Percentiles rank a stretch among this genome's conserved stretches.
Evolutionary conservation across 1,140 invertebrate genomes (phyloP).

Genomic region (Aphaenogaster rudis): DNA sequence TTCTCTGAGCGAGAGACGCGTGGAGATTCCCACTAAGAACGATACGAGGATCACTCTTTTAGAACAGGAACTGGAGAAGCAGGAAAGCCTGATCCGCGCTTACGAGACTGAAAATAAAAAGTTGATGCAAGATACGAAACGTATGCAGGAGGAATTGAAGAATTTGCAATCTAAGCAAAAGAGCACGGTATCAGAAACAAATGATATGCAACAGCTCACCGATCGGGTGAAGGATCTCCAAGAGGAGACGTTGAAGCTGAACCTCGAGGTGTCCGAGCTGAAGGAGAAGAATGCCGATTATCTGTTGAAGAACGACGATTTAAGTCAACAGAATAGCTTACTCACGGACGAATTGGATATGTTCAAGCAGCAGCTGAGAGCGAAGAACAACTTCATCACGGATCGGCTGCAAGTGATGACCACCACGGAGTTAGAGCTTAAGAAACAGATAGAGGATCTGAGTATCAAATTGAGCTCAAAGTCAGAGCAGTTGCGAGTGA

Average conservation of each 20-base stretch:
- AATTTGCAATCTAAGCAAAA: slow-evolving; percentile 74
- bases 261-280: slow-evolving; percentile 81
- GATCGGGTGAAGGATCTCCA: slow-evolving; percentile 83
- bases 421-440: slow-evolving; percentile 79
- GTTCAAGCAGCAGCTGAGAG: slow-evolving; percentile 84
- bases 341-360: slow-evolving; percentile 84
- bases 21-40: slow-evolving; percentile 64
- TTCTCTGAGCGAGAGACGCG: slow-evolving; percentile 73
- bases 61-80: slow-evolving; percentile 83
- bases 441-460: slow-evolving; percentile 83
- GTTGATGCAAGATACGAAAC: slow-evolving; percentile 80
- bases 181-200: slow-evolving; percentile 60
- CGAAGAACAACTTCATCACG: slow-evolving; percentile 85
- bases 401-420: slow-evolving; percentile 83
- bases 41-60: slow-evolving; percentile 76
- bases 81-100: slow-evolving; percentile 81
- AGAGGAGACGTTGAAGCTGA: slow-evolving; percentile 81
- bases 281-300: slow-evolving; percentile 81
- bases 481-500: slow-evolving; percentile 81
- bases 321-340: slow-evolving; percentile 81
- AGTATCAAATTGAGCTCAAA: slow-evolving; percentile 83
- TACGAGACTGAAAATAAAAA: slow-evolving; percentile 85
- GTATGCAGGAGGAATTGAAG: slow-evolving; percentile 81
- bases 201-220: slow-evolving; percentile 76
- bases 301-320: slow-evolving; percentile 81